A percentile compares a stretch with the other conserved stretches of the same genome.
phyloP scores from a whole-genome alignment of 2,113 vertebrate genomes.

The Axis porcinus region DNA sequence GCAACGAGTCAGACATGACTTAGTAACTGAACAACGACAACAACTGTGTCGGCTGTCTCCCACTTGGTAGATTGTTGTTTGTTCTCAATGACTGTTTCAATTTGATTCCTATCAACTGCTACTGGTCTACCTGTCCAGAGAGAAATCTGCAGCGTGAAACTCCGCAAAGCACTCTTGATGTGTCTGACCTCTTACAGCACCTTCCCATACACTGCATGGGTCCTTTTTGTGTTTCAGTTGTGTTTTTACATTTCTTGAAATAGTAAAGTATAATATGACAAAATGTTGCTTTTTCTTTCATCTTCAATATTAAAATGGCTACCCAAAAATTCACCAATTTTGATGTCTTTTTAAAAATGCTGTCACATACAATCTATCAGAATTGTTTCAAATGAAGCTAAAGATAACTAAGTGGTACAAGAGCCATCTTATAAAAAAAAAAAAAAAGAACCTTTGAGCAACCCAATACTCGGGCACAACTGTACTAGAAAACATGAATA shows the following conservation, averaged over 20 bases:
- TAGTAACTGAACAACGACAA: background rate
- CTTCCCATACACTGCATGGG: background rate
- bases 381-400: background rate
- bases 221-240: background rate
- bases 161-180: background rate
- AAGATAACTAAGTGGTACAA: background rate
- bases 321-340: background rate
- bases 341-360: background rate
- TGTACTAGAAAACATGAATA: background rate
- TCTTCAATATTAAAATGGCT: background rate
- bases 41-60: background rate
- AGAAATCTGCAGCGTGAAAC: background rate
- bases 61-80: background rate
- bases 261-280: background rate
- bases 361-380: background rate
- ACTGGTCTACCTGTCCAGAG: background rate
- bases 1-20: background rate
- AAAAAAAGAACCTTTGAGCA: background rate
- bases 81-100: background rate
- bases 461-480: background rate
- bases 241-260: background rate
- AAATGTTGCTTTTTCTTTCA: background rate
- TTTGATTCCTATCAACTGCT: background rate
- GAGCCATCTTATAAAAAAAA: fast-evolving
- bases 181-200: background rate